Evolutionary conservation across 2,797 vertebrate genomes (phyloP).

Genomic region (Chiropotes sagulatus): DNA sequence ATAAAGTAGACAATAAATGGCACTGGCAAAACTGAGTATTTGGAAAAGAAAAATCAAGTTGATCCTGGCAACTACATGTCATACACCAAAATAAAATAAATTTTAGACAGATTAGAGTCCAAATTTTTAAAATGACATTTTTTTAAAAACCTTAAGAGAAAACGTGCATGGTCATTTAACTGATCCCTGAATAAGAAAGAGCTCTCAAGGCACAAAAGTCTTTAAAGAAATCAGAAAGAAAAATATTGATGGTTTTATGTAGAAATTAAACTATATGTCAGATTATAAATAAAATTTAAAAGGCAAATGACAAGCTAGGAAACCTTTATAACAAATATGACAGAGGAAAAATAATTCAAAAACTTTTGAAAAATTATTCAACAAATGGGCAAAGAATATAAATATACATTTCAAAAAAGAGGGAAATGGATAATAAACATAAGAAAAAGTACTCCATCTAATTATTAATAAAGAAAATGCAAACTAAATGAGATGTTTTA

Average conservation of each 20-base stretch:
- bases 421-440: neutral
- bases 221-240: conserved; percentile 20
- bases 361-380: neutral
- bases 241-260: neutral
- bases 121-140: neutral
- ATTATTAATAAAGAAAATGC: neutral
- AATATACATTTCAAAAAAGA: neutral
- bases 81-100: conserved; percentile 53
- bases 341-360: neutral
- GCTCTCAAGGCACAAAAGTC: neutral
- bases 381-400: conserved; percentile 17
- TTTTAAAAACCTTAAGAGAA: neutral
- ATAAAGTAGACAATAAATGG: conserved; percentile 38
- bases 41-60: conserved; percentile 26
- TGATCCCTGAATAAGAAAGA: conserved; percentile 13
- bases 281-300: conserved; percentile 47
- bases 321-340: conserved; percentile 26
- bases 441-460: conserved; percentile 13
- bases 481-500: conserved; percentile 15
- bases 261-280: conserved; percentile 35
- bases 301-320: conserved; percentile 18
- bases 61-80: neutral
- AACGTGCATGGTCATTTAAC: neutral
- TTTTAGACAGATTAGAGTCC: conserved; percentile 2
- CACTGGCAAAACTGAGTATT: neutral